phyloP scores from a whole-genome alignment of 2,113 vertebrate genomes.

The Micronycteris hirsuta region DNA sequence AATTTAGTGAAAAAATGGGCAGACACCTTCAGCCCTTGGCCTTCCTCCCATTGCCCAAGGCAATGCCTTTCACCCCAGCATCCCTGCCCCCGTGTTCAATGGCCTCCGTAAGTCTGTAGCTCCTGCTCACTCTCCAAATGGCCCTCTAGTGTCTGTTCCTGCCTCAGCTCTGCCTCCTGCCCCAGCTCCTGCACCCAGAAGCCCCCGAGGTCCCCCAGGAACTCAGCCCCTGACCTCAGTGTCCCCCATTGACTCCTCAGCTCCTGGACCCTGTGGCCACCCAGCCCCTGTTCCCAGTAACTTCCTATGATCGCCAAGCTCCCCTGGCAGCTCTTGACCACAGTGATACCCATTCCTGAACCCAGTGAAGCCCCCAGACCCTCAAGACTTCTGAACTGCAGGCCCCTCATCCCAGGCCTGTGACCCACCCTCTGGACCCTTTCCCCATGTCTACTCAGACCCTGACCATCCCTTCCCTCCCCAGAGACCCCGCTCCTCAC shows the following conservation, averaged over 20 bases:
- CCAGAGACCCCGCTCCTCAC: not conserved
- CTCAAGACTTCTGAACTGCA: not conserved
- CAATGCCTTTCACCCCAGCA: not conserved
- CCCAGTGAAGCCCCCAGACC: not conserved
- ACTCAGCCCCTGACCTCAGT: not conserved
- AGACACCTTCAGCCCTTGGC: not conserved
- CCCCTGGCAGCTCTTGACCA: not conserved
- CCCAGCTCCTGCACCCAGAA: not conserved
- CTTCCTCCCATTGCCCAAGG: not conserved
- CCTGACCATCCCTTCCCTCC: not conserved
- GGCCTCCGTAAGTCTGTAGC: not conserved
- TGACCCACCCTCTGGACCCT: not conserved
- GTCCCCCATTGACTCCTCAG: not conserved
- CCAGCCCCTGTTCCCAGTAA: not conserved
- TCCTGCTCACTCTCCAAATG: not conserved
- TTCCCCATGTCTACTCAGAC: not conserved
- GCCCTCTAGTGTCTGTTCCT: not conserved
- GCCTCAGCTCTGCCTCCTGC: not conserved
- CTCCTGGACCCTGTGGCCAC: not conserved
- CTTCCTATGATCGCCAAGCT: not conserved
- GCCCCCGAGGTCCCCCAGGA: not conserved
- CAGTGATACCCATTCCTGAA: not conserved
- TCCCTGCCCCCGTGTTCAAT: not conserved
- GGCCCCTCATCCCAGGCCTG: not conserved
- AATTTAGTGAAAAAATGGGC: not conserved